A percentile compares a stretch with the other conserved stretches of the same genome.
These are phyloP conservation scores for Spodoptera littoralis DNA, from an alignment of 2,888 invertebrate species.

Conservation along the genomic window DNA sequence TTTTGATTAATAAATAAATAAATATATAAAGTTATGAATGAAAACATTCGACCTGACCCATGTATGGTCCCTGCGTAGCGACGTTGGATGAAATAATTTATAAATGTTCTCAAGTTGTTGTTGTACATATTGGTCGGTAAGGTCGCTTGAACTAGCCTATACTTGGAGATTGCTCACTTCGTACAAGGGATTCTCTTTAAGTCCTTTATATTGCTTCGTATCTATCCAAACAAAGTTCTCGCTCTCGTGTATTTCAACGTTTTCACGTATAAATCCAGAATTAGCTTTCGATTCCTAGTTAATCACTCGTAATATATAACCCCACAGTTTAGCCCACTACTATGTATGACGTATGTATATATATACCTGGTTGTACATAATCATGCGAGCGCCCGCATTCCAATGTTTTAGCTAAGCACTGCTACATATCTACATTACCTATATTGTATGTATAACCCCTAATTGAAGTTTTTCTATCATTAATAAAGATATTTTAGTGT, in stretches of 20 bases:
- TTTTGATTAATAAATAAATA: slow-evolving; percentile 45
- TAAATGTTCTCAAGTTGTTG: slow-evolving; percentile 76
- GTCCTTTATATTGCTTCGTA: slow-evolving; percentile 85
- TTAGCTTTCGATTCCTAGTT: slow-evolving; percentile 85
- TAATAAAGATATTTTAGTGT: slow-evolving; percentile 83
- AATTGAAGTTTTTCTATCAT: slow-evolving; percentile 84
- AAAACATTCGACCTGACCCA: slow-evolving; percentile 51
- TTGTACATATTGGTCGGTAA: slow-evolving; percentile 82
- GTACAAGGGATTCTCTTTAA: slow-evolving; percentile 87
- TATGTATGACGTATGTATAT: slow-evolving; percentile 69
- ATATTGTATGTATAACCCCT: slow-evolving; percentile 73
- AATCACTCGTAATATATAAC: slow-evolving; percentile 75
- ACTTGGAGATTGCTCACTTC: slow-evolving; percentile 86
- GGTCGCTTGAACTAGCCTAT: slow-evolving; percentile 84
- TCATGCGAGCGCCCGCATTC: slow-evolving; percentile 74
- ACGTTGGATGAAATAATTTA: slow-evolving; percentile 64
- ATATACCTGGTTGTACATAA: slow-evolving; percentile 80
- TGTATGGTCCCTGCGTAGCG: slow-evolving; percentile 50
- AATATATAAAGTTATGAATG: slow-evolving; percentile 50
- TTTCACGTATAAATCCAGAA: slow-evolving; percentile 80
- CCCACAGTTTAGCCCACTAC: slow-evolving; percentile 73
- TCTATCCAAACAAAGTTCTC: slow-evolving; percentile 76
- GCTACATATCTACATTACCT: slow-evolving; percentile 86
- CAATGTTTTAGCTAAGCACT: slow-evolving; percentile 81
- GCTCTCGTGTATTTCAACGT: slow-evolving; percentile 76